Conservation (phyloP, 2,113 vertebrate genomes). For the Pachyramphus minor region DNA sequence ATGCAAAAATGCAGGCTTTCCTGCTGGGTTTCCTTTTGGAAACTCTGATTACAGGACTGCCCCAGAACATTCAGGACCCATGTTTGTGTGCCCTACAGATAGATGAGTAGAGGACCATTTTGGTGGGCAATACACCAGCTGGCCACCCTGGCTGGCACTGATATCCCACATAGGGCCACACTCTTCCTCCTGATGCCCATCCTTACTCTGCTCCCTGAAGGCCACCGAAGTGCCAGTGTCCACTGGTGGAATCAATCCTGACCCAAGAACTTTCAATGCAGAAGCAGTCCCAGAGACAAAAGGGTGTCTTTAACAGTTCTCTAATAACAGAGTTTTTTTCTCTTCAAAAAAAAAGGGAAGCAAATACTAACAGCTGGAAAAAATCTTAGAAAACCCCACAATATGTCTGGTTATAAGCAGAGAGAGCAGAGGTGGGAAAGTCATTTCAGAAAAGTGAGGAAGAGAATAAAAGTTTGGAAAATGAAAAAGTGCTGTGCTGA, state of each 20-base stretch:
- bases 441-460: not conserved
- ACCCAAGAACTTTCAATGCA: not conserved
- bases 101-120: not conserved
- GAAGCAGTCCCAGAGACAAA: not conserved
- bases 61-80: not conserved
- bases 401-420: not conserved
- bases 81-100: accelerated
- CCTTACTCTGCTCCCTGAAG: not conserved
- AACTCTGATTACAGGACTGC: not conserved
- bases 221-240: not conserved
- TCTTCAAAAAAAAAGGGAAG: not conserved
- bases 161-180: not conserved
- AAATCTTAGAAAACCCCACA: not conserved
- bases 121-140: not conserved
- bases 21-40: not conserved
- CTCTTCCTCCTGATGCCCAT: not conserved
- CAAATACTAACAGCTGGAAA: not conserved
- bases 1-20: not conserved
- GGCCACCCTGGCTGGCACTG: too few species aligned
- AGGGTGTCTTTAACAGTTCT: not conserved
- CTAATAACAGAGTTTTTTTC: not conserved
- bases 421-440: not conserved
- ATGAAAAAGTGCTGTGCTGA: not conserved
- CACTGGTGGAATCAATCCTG: not conserved
- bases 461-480: not conserved